These are phyloP conservation scores for Pecten maximus DNA, from an alignment of 2,888 invertebrate species.

Conservation along the genomic window DNA sequence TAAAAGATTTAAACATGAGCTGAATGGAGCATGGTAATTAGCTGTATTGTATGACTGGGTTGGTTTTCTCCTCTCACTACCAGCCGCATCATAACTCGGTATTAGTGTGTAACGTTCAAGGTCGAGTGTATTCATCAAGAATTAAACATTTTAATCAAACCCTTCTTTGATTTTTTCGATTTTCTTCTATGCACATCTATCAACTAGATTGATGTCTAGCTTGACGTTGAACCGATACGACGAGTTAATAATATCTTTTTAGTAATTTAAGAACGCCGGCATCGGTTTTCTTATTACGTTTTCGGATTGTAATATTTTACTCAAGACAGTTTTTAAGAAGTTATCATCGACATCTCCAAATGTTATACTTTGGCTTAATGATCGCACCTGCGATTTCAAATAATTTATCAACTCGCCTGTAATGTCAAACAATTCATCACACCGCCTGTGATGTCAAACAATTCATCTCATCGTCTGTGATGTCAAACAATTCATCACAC, in stretches of 20 bases:
- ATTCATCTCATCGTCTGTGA: no score
- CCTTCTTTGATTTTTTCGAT: not conserved
- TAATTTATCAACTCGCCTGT: no score
- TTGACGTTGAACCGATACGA: not conserved
- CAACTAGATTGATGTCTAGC: not conserved
- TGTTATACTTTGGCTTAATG: no score
- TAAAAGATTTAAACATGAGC: not conserved
- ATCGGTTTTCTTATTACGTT: no score
- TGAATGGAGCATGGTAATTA: not conserved
- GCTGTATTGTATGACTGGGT: not conserved
- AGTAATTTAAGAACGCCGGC: not conserved
- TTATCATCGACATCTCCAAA: no score
- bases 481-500: no score
- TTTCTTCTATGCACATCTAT: not conserved
- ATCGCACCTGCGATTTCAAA: no score
- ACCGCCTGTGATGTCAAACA: no score
- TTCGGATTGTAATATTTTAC: no score
- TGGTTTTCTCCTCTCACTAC: not conserved
- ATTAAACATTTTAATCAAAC: not conserved
- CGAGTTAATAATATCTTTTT: not conserved
- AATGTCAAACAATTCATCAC: no score
- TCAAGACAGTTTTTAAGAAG: no score
- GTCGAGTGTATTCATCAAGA: not conserved
- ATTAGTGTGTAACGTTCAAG: not conserved
- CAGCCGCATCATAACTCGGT: not conserved